phyloP scores from a whole-genome alignment of 2,797 vertebrate species.

The Triplophysa bombifrons region DNA sequence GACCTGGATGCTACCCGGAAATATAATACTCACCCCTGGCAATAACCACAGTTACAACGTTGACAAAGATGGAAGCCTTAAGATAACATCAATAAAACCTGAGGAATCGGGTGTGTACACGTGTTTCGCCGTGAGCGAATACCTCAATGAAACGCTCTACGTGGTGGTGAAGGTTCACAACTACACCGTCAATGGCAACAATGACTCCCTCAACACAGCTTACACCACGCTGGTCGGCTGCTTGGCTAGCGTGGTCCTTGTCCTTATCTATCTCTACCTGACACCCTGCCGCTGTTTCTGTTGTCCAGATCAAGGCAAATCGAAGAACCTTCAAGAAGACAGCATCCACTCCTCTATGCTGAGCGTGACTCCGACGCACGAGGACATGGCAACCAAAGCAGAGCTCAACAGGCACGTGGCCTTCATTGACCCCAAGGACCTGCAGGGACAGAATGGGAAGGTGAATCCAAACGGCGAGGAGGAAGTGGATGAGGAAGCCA shows the following conservation, averaged over 20 bases:
- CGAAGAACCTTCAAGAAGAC: conserved; percentile 82
- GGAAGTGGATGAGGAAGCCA: conserved; percentile 72
- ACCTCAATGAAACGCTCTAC: conserved; percentile 92
- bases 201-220: conserved; percentile 91
- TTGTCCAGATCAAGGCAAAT: conserved; percentile 77
- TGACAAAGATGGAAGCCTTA: conserved; percentile 81
- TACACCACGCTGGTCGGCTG: conserved; percentile 97
- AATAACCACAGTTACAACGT: conserved; percentile 79
- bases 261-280: conserved; percentile 96
- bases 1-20: conserved; percentile 86
- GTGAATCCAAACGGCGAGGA: conserved; percentile 82
- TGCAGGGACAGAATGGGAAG: conserved; percentile 90
- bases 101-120: conserved; percentile 91
- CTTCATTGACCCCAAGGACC: conserved; percentile 85
- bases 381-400: conserved; percentile 76
- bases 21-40: conserved; percentile 72
- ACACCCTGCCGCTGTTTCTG: conserved; percentile 96
- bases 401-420: conserved; percentile 81
- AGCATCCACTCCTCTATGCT: conserved; percentile 96
- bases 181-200: conserved; percentile 81
- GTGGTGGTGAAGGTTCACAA: conserved; percentile 92
- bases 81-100: conserved; percentile 73
- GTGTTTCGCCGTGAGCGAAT: conserved; percentile 84
- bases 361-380: conserved; percentile 89
- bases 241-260: conserved; percentile 92